Evolutionary conservation across 2,797 vertebrate species (phyloP), one percentile per base, ranked within the genome.

Genomic region (Intellagama lesueurii): DNA sequence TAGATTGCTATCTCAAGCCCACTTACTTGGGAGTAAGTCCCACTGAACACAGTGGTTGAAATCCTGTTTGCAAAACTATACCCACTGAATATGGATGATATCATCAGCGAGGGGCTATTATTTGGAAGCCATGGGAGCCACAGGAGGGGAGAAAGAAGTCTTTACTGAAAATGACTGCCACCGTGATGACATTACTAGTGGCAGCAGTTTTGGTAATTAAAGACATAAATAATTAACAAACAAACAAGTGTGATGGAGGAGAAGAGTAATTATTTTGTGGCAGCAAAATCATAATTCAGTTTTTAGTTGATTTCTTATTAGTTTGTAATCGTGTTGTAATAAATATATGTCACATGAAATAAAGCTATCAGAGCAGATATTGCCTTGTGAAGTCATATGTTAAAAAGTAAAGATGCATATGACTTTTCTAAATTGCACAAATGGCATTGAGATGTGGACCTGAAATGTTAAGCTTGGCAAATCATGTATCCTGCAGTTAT

Each of bases 241-340:
- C 52, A 85, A 66, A 86, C 49, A 75, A 40, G 35, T 1, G 40
- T 28, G 24, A 17, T 4, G 7, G 12, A 1, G 26, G 30, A 47
- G 35, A 19, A 40, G 22, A 69, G 32, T 76, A 64, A 40, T 30
- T 78, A 69, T 28, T 12, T 17, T 87, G 64, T 47, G 28, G 52
- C 30, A 87, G 11, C 19, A 78, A 79, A 32, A 86, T 47, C 2
- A 49, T 32, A 49, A 79, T 76, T 17, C 52, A 85, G 14, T 60
- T 12, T 85, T 85, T 40, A 44, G 35, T 17, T 64, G 56, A 77
- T 86, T 86, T 75, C n/a, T 24, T 56, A 24, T 14, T n/a, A n/a
- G n/a, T 81, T 56, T 85, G 52, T 75, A 72, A 66, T 69, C 44
- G n/a, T 60, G 9, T 28, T 68, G 28, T 49, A 86, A 86, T 86